Percentiles rank a stretch among this genome's conserved stretches.
phyloP scores from a whole-genome alignment of 2,888 invertebrate genomes.

The Mythimna pallens region DNA sequence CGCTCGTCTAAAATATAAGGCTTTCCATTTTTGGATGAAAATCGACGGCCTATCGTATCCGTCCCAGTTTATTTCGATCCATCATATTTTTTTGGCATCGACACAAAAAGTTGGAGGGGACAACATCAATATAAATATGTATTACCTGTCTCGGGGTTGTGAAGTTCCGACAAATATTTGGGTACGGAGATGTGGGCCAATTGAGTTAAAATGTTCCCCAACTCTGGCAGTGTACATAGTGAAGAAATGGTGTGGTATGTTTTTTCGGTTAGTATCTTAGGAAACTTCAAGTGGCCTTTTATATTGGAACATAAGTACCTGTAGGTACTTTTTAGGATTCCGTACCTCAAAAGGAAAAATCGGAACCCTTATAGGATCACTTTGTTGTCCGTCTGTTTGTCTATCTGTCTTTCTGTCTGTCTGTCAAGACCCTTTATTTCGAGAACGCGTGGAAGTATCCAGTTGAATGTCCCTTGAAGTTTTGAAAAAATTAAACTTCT shows the following conservation, averaged over 20 bases:
- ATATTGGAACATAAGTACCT: too few relatives aligned
- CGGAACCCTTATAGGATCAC: too few relatives aligned
- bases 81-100: conserved; percentile 60
- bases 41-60: conserved; percentile 27
- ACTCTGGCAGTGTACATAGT: not conserved
- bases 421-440: too few relatives aligned
- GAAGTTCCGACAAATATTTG: conserved; percentile 41
- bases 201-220: conserved; percentile 26
- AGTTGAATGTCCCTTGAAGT: too few relatives aligned
- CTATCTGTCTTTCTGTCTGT: too few relatives aligned
- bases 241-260: not conserved
- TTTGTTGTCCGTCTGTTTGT: too few relatives aligned
- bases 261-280: not conserved
- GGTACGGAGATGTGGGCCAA: conserved; percentile 11
- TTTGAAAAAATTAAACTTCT: too few relatives aligned
- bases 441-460: too few relatives aligned
- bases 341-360: too few relatives aligned
- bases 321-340: too few relatives aligned
- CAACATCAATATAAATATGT: conserved; percentile 50
- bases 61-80: conserved; percentile 49
- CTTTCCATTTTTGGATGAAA: conserved; percentile 32
- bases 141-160: conserved; percentile 49
- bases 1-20: conserved; percentile 16
- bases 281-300: too few relatives aligned
- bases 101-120: conserved; percentile 37